Evolutionary conservation across 2,888 invertebrate genomes (phyloP).

Genomic region (Pegoplata infirma): DNA sequence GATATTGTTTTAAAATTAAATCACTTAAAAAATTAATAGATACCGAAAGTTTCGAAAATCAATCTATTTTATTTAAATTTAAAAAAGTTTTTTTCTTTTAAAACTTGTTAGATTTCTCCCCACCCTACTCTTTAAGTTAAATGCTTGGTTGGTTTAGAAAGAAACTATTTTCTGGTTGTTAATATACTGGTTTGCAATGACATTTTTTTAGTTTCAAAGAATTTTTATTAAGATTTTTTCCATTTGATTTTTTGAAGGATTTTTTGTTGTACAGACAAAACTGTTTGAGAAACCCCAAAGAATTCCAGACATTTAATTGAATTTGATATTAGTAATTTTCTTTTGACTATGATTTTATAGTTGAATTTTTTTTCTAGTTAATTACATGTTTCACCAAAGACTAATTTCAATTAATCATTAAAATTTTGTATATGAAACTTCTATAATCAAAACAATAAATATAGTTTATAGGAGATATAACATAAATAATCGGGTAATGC

Average conservation of each 20-base stretch:
- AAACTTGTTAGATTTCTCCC: no score
- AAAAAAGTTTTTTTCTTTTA: no score
- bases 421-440: slow-evolving; percentile 20
- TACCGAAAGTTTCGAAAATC: no score
- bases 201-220: slow-evolving; percentile 18
- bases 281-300: neutral
- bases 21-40: no score
- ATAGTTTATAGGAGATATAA: neutral
- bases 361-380: neutral
- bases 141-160: neutral
- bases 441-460: slow-evolving; percentile 19
- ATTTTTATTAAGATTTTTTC: neutral
- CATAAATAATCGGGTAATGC: slow-evolving; percentile 6
- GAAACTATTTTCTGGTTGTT: slow-evolving; percentile 5
- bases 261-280: neutral
- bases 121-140: no score
- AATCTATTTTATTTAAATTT: no score
- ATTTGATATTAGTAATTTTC: slow-evolving; percentile 29
- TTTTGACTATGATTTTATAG: neutral
- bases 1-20: no score
- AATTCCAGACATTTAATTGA: slow-evolving; percentile 32
- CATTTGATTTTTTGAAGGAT: neutral
- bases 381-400: slow-evolving; percentile 11
- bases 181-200: slow-evolving; percentile 36
- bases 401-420: slow-evolving; percentile 26